Percentiles rank a stretch among this genome's conserved stretches.
These are phyloP conservation scores for Nysson spinosus DNA, from an alignment of 2,888 invertebrate genomes.

Conservation along the genomic window DNA sequence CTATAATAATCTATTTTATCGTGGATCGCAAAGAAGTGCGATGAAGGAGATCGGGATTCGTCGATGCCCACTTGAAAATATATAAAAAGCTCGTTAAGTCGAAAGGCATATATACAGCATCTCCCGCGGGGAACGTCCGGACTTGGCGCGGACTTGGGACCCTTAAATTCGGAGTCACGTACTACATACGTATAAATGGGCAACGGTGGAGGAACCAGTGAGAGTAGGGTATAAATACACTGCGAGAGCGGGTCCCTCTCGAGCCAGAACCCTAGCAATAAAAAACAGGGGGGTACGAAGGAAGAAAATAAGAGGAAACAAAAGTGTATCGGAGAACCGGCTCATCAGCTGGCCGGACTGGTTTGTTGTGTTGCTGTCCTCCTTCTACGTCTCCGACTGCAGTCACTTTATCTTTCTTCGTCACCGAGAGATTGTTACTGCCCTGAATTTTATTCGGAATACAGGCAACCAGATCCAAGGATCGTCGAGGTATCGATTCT, in stretches of 20 bases:
- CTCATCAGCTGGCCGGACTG: constrained; percentile 76
- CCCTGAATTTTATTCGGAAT: constrained; percentile 72
- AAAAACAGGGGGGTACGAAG: constrained; percentile 52
- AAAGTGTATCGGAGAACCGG: constrained; percentile 74
- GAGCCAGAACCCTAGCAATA: constrained; percentile 58
- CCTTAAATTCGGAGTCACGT: constrained; percentile 61
- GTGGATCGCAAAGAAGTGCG: constrained; percentile 21
- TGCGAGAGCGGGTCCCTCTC: constrained; percentile 57
- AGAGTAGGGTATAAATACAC: constrained; percentile 72
- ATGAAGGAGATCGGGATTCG: constrained; percentile 27
- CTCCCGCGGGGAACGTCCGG: constrained; percentile 44
- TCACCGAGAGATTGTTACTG: constrained; percentile 64
- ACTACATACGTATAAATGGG: constrained; percentile 40
- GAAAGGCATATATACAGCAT: constrained; percentile 46
- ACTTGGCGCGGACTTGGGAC: constrained; percentile 35
- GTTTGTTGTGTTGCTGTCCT: constrained; percentile 66
- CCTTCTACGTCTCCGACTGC: constrained; percentile 21
- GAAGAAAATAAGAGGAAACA: constrained; percentile 70
- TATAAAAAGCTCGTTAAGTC: constrained; percentile 60
- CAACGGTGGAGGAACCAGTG: constrained; percentile 60
- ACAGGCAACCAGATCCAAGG: constrained; percentile 38
- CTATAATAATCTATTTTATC: constrained; percentile 17
- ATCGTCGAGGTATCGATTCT: constrained; percentile 46
- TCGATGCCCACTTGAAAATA: constrained; percentile 41
- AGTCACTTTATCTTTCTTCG: constrained; percentile 42